Evolutionary conservation across 2,797 vertebrate genomes (phyloP).

Genomic region (Rhynchonycteris naso): DNA sequence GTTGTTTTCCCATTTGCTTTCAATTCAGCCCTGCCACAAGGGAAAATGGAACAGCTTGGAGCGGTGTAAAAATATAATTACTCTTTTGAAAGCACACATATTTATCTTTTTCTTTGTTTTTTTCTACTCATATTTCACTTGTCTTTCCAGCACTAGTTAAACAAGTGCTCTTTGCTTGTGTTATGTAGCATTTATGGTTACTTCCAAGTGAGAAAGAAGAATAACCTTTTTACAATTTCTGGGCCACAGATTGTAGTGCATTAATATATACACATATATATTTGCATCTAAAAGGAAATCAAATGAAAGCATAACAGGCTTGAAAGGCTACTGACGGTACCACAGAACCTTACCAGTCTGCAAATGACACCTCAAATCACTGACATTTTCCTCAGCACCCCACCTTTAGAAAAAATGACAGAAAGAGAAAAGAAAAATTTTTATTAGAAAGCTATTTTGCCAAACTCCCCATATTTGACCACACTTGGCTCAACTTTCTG

Average conservation of each 20-base stretch:
- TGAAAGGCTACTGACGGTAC: neutral
- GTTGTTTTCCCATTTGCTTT: slow-evolving; percentile 60
- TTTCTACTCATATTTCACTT: neutral
- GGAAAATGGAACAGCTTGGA: slow-evolving; percentile 43
- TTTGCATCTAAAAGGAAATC: slow-evolving; percentile 38
- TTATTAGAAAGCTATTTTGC: neutral
- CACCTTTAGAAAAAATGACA: neutral
- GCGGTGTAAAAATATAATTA: slow-evolving; percentile 59
- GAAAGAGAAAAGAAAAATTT: neutral
- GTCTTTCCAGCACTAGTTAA: slow-evolving; percentile 25
- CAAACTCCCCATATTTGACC: neutral
- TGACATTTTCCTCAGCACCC: neutral
- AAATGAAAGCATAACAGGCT: neutral
- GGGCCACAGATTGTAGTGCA: neutral
- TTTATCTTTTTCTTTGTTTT: slow-evolving; percentile 37
- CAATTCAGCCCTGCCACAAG: slow-evolving; percentile 32
- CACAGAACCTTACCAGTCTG: neutral
- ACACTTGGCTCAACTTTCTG: slow-evolving; percentile 26
- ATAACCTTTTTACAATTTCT: neutral
- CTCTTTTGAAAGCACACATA: slow-evolving; percentile 41
- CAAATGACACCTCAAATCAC: neutral
- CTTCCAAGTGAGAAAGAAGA: slow-evolving; percentile 8
- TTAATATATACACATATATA: neutral
- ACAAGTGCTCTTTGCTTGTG: neutral
- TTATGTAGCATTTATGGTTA: neutral